Conservation (phyloP, 2,888 invertebrate species). For the Acrobasis suavella region DNA sequence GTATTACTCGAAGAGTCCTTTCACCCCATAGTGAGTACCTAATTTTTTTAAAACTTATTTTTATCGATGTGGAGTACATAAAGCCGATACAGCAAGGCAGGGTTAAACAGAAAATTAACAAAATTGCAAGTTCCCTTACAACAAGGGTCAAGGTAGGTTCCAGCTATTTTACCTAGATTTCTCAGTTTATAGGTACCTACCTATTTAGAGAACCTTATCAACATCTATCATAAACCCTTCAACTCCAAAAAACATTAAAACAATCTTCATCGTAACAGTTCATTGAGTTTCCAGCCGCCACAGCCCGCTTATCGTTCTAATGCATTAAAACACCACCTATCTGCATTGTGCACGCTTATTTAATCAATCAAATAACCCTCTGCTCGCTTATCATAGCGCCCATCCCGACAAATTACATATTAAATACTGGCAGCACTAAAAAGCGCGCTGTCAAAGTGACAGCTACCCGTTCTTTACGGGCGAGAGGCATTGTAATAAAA, state of each 20-base stretch:
- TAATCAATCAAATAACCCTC: slow-evolving; percentile 77
- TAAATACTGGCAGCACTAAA: slow-evolving; percentile 71
- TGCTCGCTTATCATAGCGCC: slow-evolving; percentile 62
- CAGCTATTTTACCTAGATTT: too few species aligned
- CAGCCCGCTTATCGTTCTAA: slow-evolving; percentile 58
- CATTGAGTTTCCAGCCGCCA: slow-evolving; percentile 36
- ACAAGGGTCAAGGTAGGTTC: too few species aligned
- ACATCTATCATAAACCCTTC: too few species aligned
- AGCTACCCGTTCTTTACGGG: slow-evolving; percentile 32
- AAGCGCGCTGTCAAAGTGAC: slow-evolving; percentile 67
- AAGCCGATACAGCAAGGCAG: too few species aligned
- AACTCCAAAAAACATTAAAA: background rate
- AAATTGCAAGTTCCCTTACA: too few species aligned
- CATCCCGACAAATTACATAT: slow-evolving; percentile 79
- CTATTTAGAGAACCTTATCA: too few species aligned
- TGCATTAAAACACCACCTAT: slow-evolving; percentile 68
- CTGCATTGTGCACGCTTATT: slow-evolving; percentile 71
- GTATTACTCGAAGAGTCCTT: too few species aligned
- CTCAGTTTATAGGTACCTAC: too few species aligned
- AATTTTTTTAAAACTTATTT: too few species aligned
- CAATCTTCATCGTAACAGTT: slow-evolving; percentile 25
- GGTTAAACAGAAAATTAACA: too few species aligned
- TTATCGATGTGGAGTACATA: too few species aligned
- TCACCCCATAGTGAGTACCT: too few species aligned
- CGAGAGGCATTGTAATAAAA: slow-evolving; percentile 39